Evolutionary conservation across 1,140 invertebrate genomes (phyloP).

Genomic region (Ceratina australensis): DNA sequence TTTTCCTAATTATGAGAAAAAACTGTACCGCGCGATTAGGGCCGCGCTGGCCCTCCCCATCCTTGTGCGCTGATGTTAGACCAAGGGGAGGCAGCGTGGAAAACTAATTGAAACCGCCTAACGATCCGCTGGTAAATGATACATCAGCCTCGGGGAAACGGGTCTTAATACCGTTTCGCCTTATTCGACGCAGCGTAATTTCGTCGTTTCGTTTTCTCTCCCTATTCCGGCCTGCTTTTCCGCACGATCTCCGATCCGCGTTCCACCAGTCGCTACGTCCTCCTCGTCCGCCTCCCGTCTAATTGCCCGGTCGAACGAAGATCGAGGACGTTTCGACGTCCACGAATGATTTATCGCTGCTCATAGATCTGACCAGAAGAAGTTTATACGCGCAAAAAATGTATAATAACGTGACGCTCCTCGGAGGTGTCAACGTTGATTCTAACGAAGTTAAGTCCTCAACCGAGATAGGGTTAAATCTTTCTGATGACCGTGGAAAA

Average conservation of each 20-base stretch:
- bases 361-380: background rate
- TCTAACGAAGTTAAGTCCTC: background rate
- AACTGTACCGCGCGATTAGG: slow-evolving; percentile 74
- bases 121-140: slow-evolving; percentile 78
- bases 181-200: slow-evolving; percentile 65
- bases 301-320: slow-evolving; percentile 33
- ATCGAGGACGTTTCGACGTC: slow-evolving; percentile 19
- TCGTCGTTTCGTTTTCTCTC: slow-evolving; percentile 25
- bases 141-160: slow-evolving; percentile 74
- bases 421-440: background rate
- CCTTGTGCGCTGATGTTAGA: slow-evolving; percentile 56
- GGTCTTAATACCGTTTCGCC: slow-evolving; percentile 77
- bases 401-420: too few species aligned
- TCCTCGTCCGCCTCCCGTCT: background rate
- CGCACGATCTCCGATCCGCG: background rate
- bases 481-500: slow-evolving; percentile 42
- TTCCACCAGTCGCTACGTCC: background rate
- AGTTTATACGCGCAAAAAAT: too few species aligned
- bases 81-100: slow-evolving; percentile 65
- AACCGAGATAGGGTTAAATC: slow-evolving; percentile 33
- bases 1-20: slow-evolving; percentile 79
- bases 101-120: slow-evolving; percentile 80
- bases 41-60: slow-evolving; percentile 48
- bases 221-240: slow-evolving; percentile 13
- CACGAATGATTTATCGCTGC: slow-evolving; percentile 19